Evolutionary conservation across 1,140 invertebrate species (phyloP), one percentile per base, ranked within the genome.

Genomic region (Diabrotica virgifera): DNA sequence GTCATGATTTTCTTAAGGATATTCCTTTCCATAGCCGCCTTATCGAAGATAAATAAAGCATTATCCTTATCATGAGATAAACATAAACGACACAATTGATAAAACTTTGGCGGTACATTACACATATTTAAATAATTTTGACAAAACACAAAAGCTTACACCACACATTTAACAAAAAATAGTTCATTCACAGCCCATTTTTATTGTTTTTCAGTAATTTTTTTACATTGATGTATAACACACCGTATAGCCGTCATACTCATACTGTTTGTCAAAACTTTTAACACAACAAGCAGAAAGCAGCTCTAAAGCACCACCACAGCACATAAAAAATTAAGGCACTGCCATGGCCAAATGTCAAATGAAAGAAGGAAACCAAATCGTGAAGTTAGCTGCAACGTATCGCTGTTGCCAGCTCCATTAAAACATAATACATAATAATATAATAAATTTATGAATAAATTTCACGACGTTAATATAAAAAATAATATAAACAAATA

Each of bases 81-180:
- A 79, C 85, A 86, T 84, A 86, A 83, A 80, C 84, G 82, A 82
- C 84, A 85, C 81, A 85, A 82, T 80, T 83, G 84, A 83, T 85
- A 83, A 81, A 84, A 85, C 82, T 85, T 85, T 81, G 83, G 83
- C 82, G 84, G 84, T 82, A 85, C 83, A 85, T 84, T 84, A 84
- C 82, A 85, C 84, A 85, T 85, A 83, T 84, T 85, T 83, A 81
- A 74, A 72, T 70, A 73, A 69, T 59, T 62, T 71, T 70, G 65
- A 75, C 73, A 74, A 72, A 73, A 74, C 73, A 72, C 69, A 71
- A 72, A 61, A 62, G 65, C 68, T 71, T 65, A 74, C 72, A 73
- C 73, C 56, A 68, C 66, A 72, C 67, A 72, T 70, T 68, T 65
- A 71, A 68, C 60, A 62, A 63, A 69, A 64, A 65, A 65, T 56